Evolutionary conservation across 2,797 vertebrate species (phyloP), one percentile per base, ranked within the genome.

Genomic region (Danio jaintianensis): DNA sequence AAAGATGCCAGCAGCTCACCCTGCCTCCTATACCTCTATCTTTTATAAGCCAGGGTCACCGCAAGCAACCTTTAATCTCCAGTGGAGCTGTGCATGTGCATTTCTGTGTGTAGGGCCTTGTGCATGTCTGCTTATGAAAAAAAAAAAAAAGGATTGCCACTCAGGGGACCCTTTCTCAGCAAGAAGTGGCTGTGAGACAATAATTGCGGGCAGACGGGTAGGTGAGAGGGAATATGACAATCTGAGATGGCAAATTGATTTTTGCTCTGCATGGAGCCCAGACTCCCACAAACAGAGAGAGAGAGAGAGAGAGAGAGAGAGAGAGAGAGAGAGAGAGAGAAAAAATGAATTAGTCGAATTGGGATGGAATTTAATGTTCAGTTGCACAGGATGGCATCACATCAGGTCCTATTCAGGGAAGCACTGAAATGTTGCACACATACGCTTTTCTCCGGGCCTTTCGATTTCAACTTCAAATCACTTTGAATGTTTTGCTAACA

Each of bases 211-310:
- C 78, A 67, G 85, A 79, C 77, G 78, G 81, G 78, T 84, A 84
- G 87, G 88, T 85, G 83, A 90, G 85, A 83, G 83, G 82, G 86
- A 91, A 90, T 90, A 87, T 89, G 90, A 90, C 87, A 89, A 91
- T 91, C 88, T 85, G 67, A 89, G 84, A 92, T 87, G 86, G 88
- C 85, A 92, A 92, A 94, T 93, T 90, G 91, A 93, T 94, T 93
- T 93, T 88, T 83, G 85, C 86, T 91, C 90, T 84, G 89, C 87
- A 78, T 89, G 82, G 76, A 87, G 88, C 81, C 58, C 69, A 81
- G 71, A 85, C 80, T 86, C 83, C 85, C 50, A 87, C 86, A 84
- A 80, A 87, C 75, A 83, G 45, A 75, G 48, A 68, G 20, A 81
- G 20, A 29, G 29, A 36, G 43, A 43, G 45, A 48, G 18, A 16